Evolutionary conservation across 2,888 invertebrate species (phyloP).

Genomic region (Mimas tiliae): DNA sequence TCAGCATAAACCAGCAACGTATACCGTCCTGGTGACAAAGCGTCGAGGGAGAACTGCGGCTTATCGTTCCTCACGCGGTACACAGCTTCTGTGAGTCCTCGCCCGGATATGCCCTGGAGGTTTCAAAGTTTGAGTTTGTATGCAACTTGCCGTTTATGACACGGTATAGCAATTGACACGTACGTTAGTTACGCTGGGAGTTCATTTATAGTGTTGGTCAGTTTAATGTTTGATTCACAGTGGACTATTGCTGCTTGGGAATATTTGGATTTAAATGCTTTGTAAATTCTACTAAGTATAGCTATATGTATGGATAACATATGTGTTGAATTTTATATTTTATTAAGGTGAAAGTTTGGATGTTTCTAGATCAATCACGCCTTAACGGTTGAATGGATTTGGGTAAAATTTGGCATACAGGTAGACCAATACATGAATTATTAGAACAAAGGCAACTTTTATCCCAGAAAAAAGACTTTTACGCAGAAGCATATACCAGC

Average conservation of each 20-base stretch:
- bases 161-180: slow-evolving; percentile 10
- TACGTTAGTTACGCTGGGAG: background rate
- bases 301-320: background rate
- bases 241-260: background rate
- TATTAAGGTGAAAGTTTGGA: too few relatives aligned
- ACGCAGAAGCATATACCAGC: too few relatives aligned
- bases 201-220: slow-evolving; percentile 7
- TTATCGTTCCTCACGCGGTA: slow-evolving; percentile 86
- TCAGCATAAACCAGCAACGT: slow-evolving; percentile 92
- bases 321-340: too few relatives aligned
- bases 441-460: too few relatives aligned
- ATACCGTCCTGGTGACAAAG: slow-evolving; percentile 91
- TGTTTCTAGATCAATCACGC: too few relatives aligned
- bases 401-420: too few relatives aligned
- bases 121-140: slow-evolving; percentile 26
- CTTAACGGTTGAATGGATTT: too few relatives aligned
- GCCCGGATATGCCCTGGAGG: slow-evolving; percentile 76
- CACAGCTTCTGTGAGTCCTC: slow-evolving; percentile 82
- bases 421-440: too few relatives aligned
- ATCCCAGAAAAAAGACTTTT: too few relatives aligned
- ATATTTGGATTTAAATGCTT: background rate
- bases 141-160: slow-evolving; percentile 24
- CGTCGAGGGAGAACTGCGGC: slow-evolving; percentile 89
- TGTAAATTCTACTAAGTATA: background rate
- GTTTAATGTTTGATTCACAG: slow-evolving; percentile 2